Conservation (phyloP, 2,797 vertebrate genomes). For the Tragelaphus oryx region DNA sequence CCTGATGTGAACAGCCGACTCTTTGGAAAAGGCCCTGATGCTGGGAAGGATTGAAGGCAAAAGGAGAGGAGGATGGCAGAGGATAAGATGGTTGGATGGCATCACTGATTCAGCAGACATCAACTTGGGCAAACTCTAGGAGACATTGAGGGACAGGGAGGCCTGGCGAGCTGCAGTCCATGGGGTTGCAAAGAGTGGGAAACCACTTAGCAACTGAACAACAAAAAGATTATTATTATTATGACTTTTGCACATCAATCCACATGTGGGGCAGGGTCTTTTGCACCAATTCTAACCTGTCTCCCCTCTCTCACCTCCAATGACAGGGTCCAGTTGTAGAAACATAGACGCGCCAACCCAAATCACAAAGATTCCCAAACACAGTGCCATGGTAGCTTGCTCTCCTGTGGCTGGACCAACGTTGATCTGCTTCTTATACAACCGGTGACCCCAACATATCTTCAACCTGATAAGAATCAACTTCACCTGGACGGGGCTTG, state of each 20-base stretch:
- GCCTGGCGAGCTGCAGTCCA: background rate
- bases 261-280: background rate
- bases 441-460: background rate
- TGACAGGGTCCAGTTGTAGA: background rate
- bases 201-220: background rate
- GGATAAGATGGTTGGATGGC: background rate
- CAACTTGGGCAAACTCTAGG: background rate
- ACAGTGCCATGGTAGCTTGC: background rate
- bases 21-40: background rate
- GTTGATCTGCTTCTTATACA: background rate
- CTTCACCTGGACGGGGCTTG: fast-evolving
- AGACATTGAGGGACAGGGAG: background rate
- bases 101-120: background rate
- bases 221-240: background rate
- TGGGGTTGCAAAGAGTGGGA: background rate
- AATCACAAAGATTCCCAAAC: background rate
- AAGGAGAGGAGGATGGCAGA: background rate
- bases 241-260: background rate
- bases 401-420: background rate
- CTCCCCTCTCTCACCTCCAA: background rate
- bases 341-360: background rate
- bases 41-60: background rate
- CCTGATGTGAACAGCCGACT: background rate
- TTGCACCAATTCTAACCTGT: background rate
- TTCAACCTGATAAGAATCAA: background rate